phyloP scores from a whole-genome alignment of 2,888 invertebrate genomes.

The Holacanthella duospinosa region DNA sequence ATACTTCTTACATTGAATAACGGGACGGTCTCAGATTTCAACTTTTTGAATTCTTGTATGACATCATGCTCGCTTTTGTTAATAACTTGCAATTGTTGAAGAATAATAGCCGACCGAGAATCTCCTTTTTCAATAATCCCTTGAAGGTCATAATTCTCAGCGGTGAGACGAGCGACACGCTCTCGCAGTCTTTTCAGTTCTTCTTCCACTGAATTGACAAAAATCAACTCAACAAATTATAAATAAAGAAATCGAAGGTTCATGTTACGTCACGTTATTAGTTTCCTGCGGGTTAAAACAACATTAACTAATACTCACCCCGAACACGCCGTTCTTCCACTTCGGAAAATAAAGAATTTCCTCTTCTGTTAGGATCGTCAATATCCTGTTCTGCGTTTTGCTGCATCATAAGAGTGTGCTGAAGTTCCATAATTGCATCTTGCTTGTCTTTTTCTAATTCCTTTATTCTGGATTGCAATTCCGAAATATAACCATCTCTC shows the following conservation, averaged over 20 bases:
- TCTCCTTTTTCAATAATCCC: conserved; percentile 24
- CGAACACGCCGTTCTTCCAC: conserved; percentile 26
- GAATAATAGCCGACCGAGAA: conserved; percentile 21
- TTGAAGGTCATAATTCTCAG: conserved; percentile 24
- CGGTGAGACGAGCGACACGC: conserved; percentile 18
- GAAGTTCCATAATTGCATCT: conserved; percentile 6
- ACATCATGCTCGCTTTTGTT: conserved; percentile 23
- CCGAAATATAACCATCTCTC: conserved; percentile 2
- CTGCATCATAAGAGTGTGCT: background rate
- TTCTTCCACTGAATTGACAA: conserved; percentile 27
- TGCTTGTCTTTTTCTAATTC: background rate
- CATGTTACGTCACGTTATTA: too few species aligned
- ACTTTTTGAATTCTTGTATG: conserved; percentile 19
- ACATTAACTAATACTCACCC: conserved; percentile 14
- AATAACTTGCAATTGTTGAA: conserved; percentile 23
- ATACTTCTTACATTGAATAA: conserved; percentile 28
- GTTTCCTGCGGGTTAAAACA: too few species aligned
- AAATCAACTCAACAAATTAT: background rate
- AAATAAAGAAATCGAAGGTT: background rate
- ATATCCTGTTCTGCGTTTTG: background rate
- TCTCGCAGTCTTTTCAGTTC: conserved; percentile 24
- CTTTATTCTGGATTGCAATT: conserved; percentile 1
- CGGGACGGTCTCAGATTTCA: conserved; percentile 20
- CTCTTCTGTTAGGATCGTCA: conserved; percentile 13
- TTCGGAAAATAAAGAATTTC: conserved; percentile 33